These are phyloP conservation scores for Perognathus longimembris DNA, from an alignment of 2,113 vertebrate genomes.

Conservation along the genomic window DNA sequence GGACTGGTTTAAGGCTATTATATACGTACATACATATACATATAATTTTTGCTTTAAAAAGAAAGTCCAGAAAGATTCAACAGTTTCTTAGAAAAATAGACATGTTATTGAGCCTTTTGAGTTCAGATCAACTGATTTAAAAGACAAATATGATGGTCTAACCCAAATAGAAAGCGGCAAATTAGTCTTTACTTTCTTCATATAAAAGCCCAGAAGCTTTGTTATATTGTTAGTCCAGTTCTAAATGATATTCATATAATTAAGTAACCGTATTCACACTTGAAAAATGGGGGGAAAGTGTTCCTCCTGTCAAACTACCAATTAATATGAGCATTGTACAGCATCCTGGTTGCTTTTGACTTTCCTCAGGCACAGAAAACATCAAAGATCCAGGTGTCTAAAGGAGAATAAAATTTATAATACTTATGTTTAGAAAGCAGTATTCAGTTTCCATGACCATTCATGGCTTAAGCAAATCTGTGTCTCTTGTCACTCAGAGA, in stretches of 20 bases:
- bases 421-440: constrained; percentile 62
- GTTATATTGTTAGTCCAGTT: constrained; percentile 49
- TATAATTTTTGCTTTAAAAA: constrained; percentile 22
- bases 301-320: constrained; percentile 6
- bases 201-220: constrained; percentile 27
- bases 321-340: constrained; percentile 40
- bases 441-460: constrained; percentile 49
- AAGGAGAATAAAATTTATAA: constrained; percentile 66
- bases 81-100: constrained; percentile 36
- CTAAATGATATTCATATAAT: constrained; percentile 55
- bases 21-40: not conserved
- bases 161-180: constrained; percentile 18
- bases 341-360: constrained; percentile 47
- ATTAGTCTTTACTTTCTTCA: constrained; percentile 56
- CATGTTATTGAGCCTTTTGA: not conserved
- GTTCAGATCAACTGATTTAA: not conserved
- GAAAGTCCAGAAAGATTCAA: constrained; percentile 43
- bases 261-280: constrained; percentile 51
- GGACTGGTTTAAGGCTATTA: constrained; percentile 32
- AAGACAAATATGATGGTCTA: constrained; percentile 21
- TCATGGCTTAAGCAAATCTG: constrained; percentile 33
- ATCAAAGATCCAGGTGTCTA: constrained; percentile 59
- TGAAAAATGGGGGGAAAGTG: constrained; percentile 2
- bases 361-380: constrained; percentile 66
- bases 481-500: constrained; percentile 57